Evolutionary conservation across 2,113 vertebrate species (phyloP).

Genomic region (Antennarius striatus): DNA sequence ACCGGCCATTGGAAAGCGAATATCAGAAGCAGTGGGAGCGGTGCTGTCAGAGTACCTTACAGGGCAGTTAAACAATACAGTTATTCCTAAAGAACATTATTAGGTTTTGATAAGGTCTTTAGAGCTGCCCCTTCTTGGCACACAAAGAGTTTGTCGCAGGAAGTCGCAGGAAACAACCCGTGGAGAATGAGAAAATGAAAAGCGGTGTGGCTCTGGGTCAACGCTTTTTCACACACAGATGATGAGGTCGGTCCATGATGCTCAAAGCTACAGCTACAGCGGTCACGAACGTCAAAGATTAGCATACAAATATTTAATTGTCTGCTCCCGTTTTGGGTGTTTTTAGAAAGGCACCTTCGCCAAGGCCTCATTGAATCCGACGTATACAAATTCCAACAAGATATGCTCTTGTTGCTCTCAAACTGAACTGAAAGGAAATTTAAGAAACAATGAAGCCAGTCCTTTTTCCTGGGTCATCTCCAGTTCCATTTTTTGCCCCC

Average conservation of each 20-base stretch:
- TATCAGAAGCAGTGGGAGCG: conserved; percentile 61
- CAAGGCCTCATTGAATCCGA: too few species aligned
- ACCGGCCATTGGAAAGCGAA: conserved; percentile 69
- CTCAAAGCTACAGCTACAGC: neutral
- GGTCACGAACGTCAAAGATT: neutral
- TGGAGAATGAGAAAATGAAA: conserved; percentile 32
- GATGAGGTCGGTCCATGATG: neutral
- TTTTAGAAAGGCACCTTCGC: too few species aligned
- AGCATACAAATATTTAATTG: neutral
- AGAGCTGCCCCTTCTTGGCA: conserved; percentile 31
- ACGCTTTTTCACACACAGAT: conserved; percentile 34
- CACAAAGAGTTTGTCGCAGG: conserved; percentile 45
- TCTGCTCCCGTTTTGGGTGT: too few species aligned
- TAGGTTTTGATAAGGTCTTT: conserved; percentile 65
- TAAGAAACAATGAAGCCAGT: too few species aligned
- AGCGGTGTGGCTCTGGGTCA: conserved; percentile 7
- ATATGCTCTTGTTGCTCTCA: too few species aligned
- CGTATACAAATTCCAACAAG: too few species aligned
- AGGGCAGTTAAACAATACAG: conserved; percentile 64
- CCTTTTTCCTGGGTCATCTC: too few species aligned
- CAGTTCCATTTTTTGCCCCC: too few species aligned
- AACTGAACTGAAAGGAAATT: too few species aligned
- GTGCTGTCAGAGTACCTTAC: conserved; percentile 62
- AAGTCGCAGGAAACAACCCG: conserved; percentile 43
- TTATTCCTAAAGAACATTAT: conserved; percentile 49